Evolutionary conservation across 2,797 vertebrate genomes (phyloP).

Genomic region (Coranthus polyacanthus): DNA sequence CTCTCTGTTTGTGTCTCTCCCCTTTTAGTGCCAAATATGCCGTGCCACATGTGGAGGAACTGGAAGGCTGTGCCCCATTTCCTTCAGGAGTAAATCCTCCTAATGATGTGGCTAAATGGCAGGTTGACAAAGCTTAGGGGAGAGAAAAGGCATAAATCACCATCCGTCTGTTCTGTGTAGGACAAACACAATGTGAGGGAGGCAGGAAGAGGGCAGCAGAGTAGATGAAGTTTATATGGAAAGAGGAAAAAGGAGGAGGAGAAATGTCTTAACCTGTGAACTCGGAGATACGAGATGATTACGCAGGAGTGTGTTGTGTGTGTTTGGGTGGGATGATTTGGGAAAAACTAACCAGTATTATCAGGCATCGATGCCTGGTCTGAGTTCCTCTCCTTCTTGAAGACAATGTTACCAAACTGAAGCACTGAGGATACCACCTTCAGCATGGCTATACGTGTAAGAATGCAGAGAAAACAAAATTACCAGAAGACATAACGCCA

Average conservation of each 20-base stretch:
- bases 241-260: conserved; percentile 47
- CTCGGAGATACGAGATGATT: conserved; percentile 15
- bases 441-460: conserved; percentile 90
- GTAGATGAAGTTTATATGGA: conserved; percentile 53
- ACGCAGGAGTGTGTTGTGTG: conserved; percentile 5
- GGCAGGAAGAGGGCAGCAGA: conserved; percentile 28
- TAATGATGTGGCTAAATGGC: conserved; percentile 60
- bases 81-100: conserved; percentile 66
- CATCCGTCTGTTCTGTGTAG: conserved; percentile 34
- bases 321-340: conserved; percentile 10
- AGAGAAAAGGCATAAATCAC: conserved; percentile 53
- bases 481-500: neutral
- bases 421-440: conserved; percentile 97
- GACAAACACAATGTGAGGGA: conserved; percentile 22
- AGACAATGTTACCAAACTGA: conserved; percentile 97
- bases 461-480: conserved; percentile 16
- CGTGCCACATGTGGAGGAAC: conserved; percentile 62
- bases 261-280: conserved; percentile 42
- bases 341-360: conserved; percentile 89
- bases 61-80: conserved; percentile 51
- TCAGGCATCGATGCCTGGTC: conserved; percentile 99
- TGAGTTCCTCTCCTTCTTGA: conserved; percentile 98
- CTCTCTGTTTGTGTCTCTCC: conserved; percentile 20
- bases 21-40: conserved; percentile 46
- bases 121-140: conserved; percentile 49